A percentile compares a stretch with the other conserved stretches of the same genome.
Conservation (phyloP, 2,113 vertebrate species). For the human (Homo sapiens) region DNA sequence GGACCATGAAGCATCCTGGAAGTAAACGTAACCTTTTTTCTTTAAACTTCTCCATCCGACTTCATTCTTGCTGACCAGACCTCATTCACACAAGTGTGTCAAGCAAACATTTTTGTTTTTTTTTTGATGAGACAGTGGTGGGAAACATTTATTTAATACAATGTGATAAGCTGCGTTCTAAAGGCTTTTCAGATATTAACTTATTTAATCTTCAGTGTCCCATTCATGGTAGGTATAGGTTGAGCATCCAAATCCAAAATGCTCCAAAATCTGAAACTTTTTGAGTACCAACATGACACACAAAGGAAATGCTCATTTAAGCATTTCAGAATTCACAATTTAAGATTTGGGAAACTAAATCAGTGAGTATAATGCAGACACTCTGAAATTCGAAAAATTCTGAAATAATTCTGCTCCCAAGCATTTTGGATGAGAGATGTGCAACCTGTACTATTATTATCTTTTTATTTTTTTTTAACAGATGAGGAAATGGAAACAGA, state of each 20-base stretch:
- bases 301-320: background rate
- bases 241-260: background rate
- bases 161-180: background rate
- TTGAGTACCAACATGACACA: background rate
- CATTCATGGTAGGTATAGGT: background rate
- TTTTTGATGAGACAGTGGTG: background rate
- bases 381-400: background rate
- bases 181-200: background rate
- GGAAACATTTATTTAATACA: background rate
- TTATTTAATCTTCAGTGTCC: background rate
- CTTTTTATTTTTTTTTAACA: background rate
- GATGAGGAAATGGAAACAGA: background rate
- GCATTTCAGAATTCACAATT: background rate
- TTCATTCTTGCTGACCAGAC: background rate
- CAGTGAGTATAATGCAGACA: background rate
- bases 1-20: background rate
- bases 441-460: background rate
- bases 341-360: background rate
- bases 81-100: background rate
- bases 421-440: background rate
- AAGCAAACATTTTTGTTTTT: background rate
- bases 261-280: background rate
- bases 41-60: background rate
- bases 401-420: background rate
- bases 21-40: background rate